Base-by-base conservation (phyloP, 2,888 invertebrate species). In the Sinodicranocentrus sp. region DNA sequence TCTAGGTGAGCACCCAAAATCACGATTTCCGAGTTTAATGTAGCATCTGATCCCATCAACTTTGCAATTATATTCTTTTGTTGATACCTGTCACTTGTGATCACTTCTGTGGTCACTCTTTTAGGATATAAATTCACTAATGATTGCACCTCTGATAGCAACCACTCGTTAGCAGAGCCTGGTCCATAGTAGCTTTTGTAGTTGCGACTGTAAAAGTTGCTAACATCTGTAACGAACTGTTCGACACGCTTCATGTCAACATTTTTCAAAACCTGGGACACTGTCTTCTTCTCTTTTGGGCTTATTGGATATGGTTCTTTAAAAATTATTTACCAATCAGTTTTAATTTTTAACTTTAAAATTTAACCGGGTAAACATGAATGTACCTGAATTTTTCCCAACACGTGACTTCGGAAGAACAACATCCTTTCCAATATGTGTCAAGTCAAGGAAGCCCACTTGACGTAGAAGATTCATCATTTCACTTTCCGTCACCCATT, bases 1-100 rank as follows among this genome's bases (percentile, higher is more conserved):
- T 79, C 78, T 70, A 67, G 65, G 61, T 86, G 86, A 43, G 84
- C 84, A 13, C 86, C 86, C 3, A 86, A 28, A 28, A 86, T 43
- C 8, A 86, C 19, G 17, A 86, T 72, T 63, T 73, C 68, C 21
- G 57, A 63, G n/a, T 26, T 44, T 6, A 77, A 59, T 2, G 17
- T 65, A n/a, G 75, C 75, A 28, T 85, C 84, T 5, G 77, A 10
- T 48, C 85, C 85, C 19, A 48, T 59, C 43, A 85, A 63, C 28
- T 79, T 76, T 0, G 79, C 78, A 33, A 85, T 61, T 6, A 85
- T 59, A n/a, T 73, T 79, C 10, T 15, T 44, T 28, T 85, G 85
- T n/a, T 48, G n/a, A 70, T 77, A 86, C 6, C 33, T 0, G 28
- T 86, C 82, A 1, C 17, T 21, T 43, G 71, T 23, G n/a, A 59